These are phyloP conservation scores for Rhodeus uyekii DNA, from an alignment of 2,797 vertebrate species.

Conservation along the genomic window DNA sequence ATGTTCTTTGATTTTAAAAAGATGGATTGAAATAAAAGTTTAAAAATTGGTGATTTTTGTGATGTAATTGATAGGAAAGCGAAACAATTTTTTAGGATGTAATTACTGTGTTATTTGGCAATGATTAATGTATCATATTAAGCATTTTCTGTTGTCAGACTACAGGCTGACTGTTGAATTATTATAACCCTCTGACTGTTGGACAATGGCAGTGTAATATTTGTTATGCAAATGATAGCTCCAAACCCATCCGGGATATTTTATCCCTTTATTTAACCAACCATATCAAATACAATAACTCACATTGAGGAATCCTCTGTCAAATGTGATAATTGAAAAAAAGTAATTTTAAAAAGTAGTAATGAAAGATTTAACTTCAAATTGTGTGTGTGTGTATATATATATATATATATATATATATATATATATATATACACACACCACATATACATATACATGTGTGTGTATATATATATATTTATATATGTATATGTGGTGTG, in stretches of 20 bases:
- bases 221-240: constrained; percentile 37
- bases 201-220: constrained; percentile 15
- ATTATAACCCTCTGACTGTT: background rate
- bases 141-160: background rate
- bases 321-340: background rate
- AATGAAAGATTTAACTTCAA: too few relatives aligned
- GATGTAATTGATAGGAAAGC: background rate
- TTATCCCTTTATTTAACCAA: constrained; percentile 23
- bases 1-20: constrained; percentile 14
- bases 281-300: constrained; percentile 7
- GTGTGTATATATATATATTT: too few relatives aligned
- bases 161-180: background rate
- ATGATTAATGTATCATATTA: background rate
- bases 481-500: too few relatives aligned
- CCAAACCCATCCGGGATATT: constrained; percentile 2
- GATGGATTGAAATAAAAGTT: constrained; percentile 17
- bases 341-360: background rate
- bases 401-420: too few relatives aligned
- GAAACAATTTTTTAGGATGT: background rate
- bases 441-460: too few relatives aligned
- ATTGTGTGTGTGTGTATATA: too few relatives aligned
- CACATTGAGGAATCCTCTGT: background rate
- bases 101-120: background rate
- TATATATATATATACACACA: too few relatives aligned
- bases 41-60: background rate